phyloP scores from a whole-genome alignment of 2,797 vertebrate genomes.

The Cuniculus paca region DNA sequence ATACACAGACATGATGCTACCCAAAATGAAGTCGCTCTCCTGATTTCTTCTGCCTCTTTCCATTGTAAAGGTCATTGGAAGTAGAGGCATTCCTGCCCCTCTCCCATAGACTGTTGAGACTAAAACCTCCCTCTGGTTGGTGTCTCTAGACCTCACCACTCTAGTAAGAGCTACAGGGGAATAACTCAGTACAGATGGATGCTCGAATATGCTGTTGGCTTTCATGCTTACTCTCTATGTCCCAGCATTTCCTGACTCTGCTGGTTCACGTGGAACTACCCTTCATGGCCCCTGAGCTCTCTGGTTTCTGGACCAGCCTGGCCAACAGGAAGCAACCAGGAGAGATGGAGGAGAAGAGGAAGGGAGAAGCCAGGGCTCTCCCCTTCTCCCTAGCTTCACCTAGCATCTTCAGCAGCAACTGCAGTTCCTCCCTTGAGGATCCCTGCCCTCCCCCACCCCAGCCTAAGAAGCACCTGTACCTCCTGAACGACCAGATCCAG shows the following conservation, averaged over 20 bases:
- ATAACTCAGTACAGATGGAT: neutral
- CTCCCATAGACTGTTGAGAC: conserved; percentile 3
- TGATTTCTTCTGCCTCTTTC: conserved; percentile 22
- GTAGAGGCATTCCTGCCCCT: neutral
- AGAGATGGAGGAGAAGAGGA: neutral
- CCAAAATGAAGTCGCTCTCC: neutral
- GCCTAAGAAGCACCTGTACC: neutral
- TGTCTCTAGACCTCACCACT: neutral
- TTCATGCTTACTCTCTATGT: neutral
- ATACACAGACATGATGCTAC: neutral
- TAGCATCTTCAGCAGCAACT: neutral
- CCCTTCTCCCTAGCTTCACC: neutral
- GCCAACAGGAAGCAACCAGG: neutral
- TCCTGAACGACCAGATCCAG: neutral
- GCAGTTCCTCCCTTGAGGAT: neutral
- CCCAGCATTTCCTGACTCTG: neutral
- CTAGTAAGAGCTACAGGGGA: neutral
- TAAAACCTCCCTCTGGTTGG: neutral
- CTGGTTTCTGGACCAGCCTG: neutral
- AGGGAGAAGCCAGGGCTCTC: neutral
- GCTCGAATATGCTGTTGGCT: neutral
- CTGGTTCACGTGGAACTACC: neutral
- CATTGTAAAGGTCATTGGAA: conserved; percentile 48
- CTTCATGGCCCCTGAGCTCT: neutral
- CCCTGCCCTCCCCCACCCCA: neutral